phyloP scores from a whole-genome alignment of 2,113 vertebrate species.

The Ondatra zibethicus region DNA sequence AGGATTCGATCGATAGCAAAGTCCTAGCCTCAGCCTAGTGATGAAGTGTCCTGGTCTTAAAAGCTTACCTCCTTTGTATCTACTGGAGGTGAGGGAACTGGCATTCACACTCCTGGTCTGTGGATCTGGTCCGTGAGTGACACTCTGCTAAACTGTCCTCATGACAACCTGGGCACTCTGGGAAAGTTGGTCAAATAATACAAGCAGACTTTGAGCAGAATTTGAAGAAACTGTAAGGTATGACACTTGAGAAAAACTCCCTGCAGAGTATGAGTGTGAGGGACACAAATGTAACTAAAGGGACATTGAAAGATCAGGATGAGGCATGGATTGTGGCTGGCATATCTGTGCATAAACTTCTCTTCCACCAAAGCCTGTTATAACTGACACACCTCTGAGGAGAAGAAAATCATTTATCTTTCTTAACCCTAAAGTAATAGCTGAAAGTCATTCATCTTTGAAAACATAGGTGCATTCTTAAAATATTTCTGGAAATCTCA shows the following conservation, averaged over 20 bases:
- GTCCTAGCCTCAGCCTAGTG: neutral
- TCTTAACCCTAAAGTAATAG: neutral
- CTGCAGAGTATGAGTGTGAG: neutral
- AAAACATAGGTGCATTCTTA: neutral
- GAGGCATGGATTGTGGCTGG: neutral
- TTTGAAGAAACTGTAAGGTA: neutral
- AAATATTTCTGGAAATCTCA: neutral
- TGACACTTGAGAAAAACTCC: neutral
- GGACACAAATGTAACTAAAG: neutral
- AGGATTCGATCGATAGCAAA: neutral
- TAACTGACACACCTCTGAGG: neutral
- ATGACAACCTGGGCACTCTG: neutral
- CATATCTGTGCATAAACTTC: neutral
- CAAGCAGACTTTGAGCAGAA: neutral
- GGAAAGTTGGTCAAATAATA: neutral
- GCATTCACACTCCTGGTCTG: fast-evolving
- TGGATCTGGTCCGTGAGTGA: fast-evolving
- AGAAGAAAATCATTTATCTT: neutral
- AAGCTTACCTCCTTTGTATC: neutral
- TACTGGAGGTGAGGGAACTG: neutral
- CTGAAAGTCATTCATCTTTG: constrained; percentile 29
- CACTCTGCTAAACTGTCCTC: neutral
- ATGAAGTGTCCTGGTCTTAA: neutral
- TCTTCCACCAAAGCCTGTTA: neutral
- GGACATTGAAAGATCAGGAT: neutral